Evolutionary conservation across 2,888 invertebrate genomes (phyloP).

Genomic region (Lymantria monacha): DNA sequence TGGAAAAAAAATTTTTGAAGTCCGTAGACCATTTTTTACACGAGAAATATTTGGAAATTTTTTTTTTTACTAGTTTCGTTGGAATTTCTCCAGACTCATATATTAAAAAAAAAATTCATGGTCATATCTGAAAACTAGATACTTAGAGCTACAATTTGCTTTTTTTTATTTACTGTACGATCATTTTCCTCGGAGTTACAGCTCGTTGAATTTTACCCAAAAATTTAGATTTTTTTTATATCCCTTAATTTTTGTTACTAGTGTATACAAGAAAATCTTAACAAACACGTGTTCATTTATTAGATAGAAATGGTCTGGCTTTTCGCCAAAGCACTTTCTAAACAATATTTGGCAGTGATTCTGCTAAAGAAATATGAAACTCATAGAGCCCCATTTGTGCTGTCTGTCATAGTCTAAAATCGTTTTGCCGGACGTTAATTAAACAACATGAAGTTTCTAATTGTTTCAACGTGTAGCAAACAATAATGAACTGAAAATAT

Average conservation of each 20-base stretch:
- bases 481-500: background rate
- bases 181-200: no score
- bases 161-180: no score
- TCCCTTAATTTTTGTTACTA: background rate
- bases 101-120: no score
- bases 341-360: constrained; percentile 20
- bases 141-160: no score
- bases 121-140: no score
- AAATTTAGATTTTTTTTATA: no score
- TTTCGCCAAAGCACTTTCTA: constrained; percentile 23
- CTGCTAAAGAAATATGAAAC: constrained; percentile 13
- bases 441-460: background rate
- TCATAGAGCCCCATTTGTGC: constrained; percentile 14
- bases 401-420: constrained; percentile 14
- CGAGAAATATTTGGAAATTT: no score
- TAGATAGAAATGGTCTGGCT: constrained; percentile 17
- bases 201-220: no score
- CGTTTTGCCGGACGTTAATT: background rate
- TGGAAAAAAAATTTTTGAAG: no score
- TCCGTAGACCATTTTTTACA: no score
- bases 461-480: background rate
- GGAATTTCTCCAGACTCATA: no score
- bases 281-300: constrained; percentile 14
- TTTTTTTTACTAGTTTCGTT: no score
- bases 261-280: background rate